Evolutionary conservation across 2,888 invertebrate genomes (phyloP).

Genomic region (Tricholauxania praeusta): DNA sequence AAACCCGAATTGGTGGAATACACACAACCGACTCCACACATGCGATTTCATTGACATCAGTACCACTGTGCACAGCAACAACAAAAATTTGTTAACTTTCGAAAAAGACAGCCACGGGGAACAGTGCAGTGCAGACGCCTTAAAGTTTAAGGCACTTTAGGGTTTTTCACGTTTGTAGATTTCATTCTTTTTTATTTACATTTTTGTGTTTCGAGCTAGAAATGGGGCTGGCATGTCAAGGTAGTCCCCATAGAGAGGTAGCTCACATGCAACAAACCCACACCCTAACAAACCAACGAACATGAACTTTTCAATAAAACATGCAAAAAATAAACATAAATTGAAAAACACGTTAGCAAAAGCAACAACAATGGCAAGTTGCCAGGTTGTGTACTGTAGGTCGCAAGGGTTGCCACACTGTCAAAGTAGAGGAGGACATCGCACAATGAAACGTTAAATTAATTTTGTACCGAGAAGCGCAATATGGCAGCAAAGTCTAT

Average conservation of each 20-base stretch:
- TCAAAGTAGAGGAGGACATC: background rate
- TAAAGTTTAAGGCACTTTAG: slow-evolving; percentile 14
- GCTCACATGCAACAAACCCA: background rate
- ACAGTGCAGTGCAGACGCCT: background rate
- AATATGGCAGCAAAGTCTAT: slow-evolving; percentile 13
- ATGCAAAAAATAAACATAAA: slow-evolving; percentile 38
- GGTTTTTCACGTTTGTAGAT: background rate
- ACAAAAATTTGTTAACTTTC: too few relatives aligned
- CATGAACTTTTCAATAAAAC: slow-evolving; percentile 14
- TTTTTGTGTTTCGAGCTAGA: slow-evolving; percentile 28
- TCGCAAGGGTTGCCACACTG: slow-evolving; percentile 18
- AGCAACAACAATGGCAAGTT: background rate
- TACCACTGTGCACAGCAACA: too few relatives aligned
- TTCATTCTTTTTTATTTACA: too few relatives aligned
- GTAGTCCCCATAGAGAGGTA: slow-evolving; percentile 9
- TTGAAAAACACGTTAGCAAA: slow-evolving; percentile 30
- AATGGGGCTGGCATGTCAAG: slow-evolving; percentile 42
- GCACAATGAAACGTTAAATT: slow-evolving; percentile 41
- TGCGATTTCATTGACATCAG: too few relatives aligned
- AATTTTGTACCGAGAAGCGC: slow-evolving; percentile 26
- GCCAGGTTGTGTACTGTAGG: background rate
- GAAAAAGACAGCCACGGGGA: too few relatives aligned
- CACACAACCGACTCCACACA: background rate
- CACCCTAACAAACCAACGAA: slow-evolving; percentile 14
- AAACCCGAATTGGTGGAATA: background rate